phyloP scores from a whole-genome alignment of 2,888 invertebrate species.

The Drosophila meridiana region DNA sequence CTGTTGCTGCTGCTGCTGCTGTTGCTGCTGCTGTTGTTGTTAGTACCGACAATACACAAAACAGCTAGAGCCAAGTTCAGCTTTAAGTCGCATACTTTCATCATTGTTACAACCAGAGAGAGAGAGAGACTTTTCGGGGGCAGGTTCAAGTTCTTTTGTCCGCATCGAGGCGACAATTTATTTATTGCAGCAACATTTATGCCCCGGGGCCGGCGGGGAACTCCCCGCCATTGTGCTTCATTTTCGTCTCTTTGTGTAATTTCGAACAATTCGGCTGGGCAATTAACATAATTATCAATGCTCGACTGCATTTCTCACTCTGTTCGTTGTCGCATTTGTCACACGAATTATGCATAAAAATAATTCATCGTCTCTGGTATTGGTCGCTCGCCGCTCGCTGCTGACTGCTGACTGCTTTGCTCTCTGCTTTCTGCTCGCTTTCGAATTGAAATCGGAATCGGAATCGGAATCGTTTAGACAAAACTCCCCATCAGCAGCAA shows the following conservation, averaged over 20 bases:
- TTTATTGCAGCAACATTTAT: constrained; percentile 53
- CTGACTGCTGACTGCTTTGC: neutral
- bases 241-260: constrained; percentile 1
- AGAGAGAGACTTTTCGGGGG: neutral
- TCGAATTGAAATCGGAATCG: constrained; percentile 66
- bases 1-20: constrained; percentile 7
- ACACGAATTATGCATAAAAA: constrained; percentile 75
- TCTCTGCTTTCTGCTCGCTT: constrained; percentile 62
- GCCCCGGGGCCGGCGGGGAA: neutral
- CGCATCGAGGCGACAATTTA: constrained; percentile 44
- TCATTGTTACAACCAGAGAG: constrained; percentile 23
- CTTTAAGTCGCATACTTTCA: constrained; percentile 36
- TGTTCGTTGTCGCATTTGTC: constrained; percentile 63
- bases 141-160: constrained; percentile 29
- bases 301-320: constrained; percentile 61
- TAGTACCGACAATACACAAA: constrained; percentile 32
- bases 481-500: constrained; percentile 29
- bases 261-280: constrained; percentile 54
- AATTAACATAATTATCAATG: constrained; percentile 79
- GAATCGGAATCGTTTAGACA: constrained; percentile 52
- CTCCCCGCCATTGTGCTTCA: neutral
- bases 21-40: constrained; percentile 11
- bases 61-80: constrained; percentile 43
- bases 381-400: constrained; percentile 1
- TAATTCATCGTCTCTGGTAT: constrained; percentile 19